Base-by-base conservation (phyloP, 2,888 invertebrate species). In the Cancer borealis region DNA sequence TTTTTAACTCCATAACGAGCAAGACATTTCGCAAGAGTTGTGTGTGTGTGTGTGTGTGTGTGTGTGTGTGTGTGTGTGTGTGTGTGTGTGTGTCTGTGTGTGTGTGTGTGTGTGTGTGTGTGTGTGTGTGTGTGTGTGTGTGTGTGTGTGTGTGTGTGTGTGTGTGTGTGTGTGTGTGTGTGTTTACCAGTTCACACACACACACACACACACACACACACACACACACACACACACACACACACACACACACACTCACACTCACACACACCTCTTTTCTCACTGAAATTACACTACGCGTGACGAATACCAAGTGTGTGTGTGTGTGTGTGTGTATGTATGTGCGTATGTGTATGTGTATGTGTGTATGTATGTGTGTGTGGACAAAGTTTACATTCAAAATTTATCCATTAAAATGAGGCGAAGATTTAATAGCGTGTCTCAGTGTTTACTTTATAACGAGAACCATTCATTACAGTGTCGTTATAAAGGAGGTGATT, bases 141-240 rank as follows among this genome's bases (percentile, higher is more conserved):
- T 39, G 39, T 39, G 39, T 3, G 54, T 17, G 54, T 54, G 54
- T 3, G 54, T 54, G 54, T 54, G 54, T 54, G 54, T 54, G 54
- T 54, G 39, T 39, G 39, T 39, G 39, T 3, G 54, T 17, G 54
- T 54, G 54, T 3, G 54, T 54, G 54, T 54, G 54, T 54, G 54
- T 54, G 54, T 54, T 10, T 54, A 17, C 17, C 12, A 14, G 54
- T 54, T 10, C 26, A 79, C 30, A 79, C 79, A 79, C 79, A 79
- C 79, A 79, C 79, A 79, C 79, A 79, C 79, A 79, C 79, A 79
- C 79, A 79, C 79, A 79, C 79, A 79, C 79, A 79, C 79, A 79
- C 73, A 79, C 73, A 79, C 73, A 79, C 73, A 79, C 73, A 79
- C 73, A 79, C 73, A 79, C 73, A 79, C 73, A 79, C 73, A 79